Conservation (phyloP, 2,888 invertebrate genomes). For the Drosophila testacea region DNA sequence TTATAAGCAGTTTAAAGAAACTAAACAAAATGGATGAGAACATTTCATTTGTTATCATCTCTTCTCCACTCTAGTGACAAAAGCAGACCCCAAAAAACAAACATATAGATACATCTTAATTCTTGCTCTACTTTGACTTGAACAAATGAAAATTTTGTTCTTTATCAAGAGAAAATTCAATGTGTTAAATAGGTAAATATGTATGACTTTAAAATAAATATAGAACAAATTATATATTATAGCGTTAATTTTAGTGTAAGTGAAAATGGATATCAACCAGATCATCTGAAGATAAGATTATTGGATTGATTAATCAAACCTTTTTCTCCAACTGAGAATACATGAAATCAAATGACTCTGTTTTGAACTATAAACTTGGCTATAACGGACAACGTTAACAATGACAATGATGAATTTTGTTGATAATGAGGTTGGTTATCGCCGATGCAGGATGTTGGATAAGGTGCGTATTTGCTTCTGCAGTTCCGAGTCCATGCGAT, state of each 20-base stretch:
- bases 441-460: conserved; percentile 84
- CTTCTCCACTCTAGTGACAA: neutral
- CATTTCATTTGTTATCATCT: neutral
- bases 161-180: neutral
- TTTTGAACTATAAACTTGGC: conserved; percentile 3
- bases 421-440: conserved; percentile 71
- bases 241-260: neutral
- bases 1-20: neutral
- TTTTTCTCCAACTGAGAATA: neutral
- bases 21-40: neutral
- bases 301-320: neutral
- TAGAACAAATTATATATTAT: neutral
- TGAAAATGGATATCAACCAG: neutral
- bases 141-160: neutral
- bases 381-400: conserved; percentile 18
- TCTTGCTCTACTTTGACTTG: neutral
- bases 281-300: neutral
- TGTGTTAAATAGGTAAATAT: neutral
- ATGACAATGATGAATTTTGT: conserved; percentile 1
- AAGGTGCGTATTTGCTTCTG: conserved; percentile 84
- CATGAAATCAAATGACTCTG: neutral
- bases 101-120: too few relatives aligned
- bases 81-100: too few relatives aligned
- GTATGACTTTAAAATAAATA: neutral
- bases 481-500: conserved; percentile 85